Percentiles rank a stretch among this genome's conserved stretches.
Evolutionary conservation across 2,113 vertebrate species (phyloP).

Genomic region (Microcebus tavaratra): DNA sequence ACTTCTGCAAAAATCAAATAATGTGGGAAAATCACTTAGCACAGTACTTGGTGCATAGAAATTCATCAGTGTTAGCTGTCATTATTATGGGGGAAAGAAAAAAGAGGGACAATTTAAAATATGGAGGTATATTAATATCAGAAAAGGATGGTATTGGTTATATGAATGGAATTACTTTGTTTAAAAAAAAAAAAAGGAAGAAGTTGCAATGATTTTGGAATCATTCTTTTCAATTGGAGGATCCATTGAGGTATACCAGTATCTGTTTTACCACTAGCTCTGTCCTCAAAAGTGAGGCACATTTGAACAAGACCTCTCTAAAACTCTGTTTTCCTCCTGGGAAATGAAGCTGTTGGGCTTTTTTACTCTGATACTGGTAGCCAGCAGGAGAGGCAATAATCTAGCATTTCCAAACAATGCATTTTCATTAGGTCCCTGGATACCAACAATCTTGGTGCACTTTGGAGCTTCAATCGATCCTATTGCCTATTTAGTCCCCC

Average conservation of each 20-base stretch:
- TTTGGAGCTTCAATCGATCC: fast-evolving
- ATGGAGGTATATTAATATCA: not conserved
- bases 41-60: not conserved
- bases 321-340: not conserved
- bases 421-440: not conserved
- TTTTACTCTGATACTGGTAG: not conserved
- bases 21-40: not conserved
- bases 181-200: too few relatives aligned
- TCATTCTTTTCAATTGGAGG: too few relatives aligned
- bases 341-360: not conserved
- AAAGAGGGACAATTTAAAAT: not conserved
- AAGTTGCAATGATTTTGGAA: too few relatives aligned
- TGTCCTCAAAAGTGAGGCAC: not conserved
- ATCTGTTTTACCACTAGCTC: not conserved
- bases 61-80: not conserved
- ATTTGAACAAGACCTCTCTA: not conserved
- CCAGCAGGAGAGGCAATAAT: not conserved
- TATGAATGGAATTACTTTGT: not conserved
- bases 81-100: too few relatives aligned
- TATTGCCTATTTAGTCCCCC: not conserved
- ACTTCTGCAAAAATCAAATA: not conserved
- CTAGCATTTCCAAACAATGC: not conserved
- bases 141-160: not conserved
- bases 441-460: not conserved
- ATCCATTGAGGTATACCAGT: not conserved